These are phyloP conservation scores for Anagyrus pseudococci DNA, from an alignment of 2,888 invertebrate genomes.

Conservation along the genomic window DNA sequence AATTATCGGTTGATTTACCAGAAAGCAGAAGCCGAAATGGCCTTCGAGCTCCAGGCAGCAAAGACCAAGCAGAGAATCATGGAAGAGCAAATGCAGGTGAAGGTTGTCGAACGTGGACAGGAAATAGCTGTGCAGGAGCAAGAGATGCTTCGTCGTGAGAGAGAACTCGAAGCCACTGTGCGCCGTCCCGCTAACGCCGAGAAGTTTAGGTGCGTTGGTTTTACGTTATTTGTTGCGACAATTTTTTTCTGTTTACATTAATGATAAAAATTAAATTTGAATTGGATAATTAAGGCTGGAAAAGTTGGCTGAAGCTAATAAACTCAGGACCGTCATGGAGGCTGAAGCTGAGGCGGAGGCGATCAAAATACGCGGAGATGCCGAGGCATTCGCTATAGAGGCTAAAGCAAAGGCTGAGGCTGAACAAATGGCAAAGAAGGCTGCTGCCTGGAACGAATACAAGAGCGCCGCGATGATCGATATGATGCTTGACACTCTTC, in stretches of 20 bases:
- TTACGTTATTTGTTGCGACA: too few species aligned
- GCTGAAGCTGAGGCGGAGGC: slow-evolving; percentile 96
- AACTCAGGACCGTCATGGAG: slow-evolving; percentile 86
- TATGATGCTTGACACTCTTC: slow-evolving; percentile 94
- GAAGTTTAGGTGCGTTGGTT: slow-evolving; percentile 69
- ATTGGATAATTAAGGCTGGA: slow-evolving; percentile 69
- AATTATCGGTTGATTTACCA: slow-evolving; percentile 42
- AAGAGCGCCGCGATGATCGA: slow-evolving; percentile 95
- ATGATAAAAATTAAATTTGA: background rate
- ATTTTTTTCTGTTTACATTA: too few species aligned
- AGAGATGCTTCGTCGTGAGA: slow-evolving; percentile 90
- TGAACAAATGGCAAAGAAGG: slow-evolving; percentile 96
- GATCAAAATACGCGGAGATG: slow-evolving; percentile 83
- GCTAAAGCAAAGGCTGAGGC: slow-evolving; percentile 96
- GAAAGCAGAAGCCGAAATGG: slow-evolving; percentile 92
- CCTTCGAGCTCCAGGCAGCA: slow-evolving; percentile 91
- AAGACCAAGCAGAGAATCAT: slow-evolving; percentile 95
- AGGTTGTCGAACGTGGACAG: slow-evolving; percentile 88
- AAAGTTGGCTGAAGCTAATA: slow-evolving; percentile 93
- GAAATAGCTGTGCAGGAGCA: slow-evolving; percentile 96
- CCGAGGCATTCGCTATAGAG: slow-evolving; percentile 91
- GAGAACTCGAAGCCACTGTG: slow-evolving; percentile 91
- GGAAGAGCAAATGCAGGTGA: slow-evolving; percentile 97
- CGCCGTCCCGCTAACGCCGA: slow-evolving; percentile 96
- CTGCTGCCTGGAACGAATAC: slow-evolving; percentile 96